Evolutionary conservation across 1,140 invertebrate species (phyloP), one percentile per base, ranked within the genome.

Genomic region (Ectropis grisescens): DNA sequence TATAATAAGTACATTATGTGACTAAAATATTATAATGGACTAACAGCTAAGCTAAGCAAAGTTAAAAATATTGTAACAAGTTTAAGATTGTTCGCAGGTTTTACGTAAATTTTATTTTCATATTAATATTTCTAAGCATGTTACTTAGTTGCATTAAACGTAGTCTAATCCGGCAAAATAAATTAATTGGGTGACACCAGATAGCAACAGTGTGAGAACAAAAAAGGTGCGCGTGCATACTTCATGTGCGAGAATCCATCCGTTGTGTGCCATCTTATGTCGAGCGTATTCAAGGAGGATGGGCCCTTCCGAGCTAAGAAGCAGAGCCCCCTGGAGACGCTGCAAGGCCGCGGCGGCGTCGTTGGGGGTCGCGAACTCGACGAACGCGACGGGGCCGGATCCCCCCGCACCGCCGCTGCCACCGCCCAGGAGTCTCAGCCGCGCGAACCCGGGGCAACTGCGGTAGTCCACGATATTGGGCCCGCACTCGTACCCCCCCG

Each of bases 231-330:
- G 45, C 67, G 68, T 75, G 68, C 75, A 68, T 80, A 80, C 75
- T 80, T 80, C 75, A 65, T 80, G 72, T 75, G 75, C 72, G 64
- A 82, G 78, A 69, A 82, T 82, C 82, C 82, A 82, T 70, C 78
- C 82, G 71, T 82, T 83, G 80, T 82, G 82, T 55, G 72, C 88
- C 96, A 98, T 98, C 89, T 97, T 97, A 84, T 93, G 96, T 87
- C 96, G 96, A 78, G 96, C 96, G 87, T 95, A 98, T 88, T 98
- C 97, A 82, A 98, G 97, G 82, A 96, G 91, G 81, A 98, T 97
- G 69, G 95, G 94, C 62, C 95, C 95, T 76, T 98, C 96, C 41
- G 95, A 97, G 76, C 94, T 96, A 68, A 95, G 88, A 48, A 98
- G 89, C 80, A 96, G 93, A 72, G 93, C 93, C 71, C 96, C 96